Evolutionary conservation across 2,797 vertebrate genomes (phyloP), one percentile per base, ranked within the genome.

Genomic region (Podarcis lilfordi): DNA sequence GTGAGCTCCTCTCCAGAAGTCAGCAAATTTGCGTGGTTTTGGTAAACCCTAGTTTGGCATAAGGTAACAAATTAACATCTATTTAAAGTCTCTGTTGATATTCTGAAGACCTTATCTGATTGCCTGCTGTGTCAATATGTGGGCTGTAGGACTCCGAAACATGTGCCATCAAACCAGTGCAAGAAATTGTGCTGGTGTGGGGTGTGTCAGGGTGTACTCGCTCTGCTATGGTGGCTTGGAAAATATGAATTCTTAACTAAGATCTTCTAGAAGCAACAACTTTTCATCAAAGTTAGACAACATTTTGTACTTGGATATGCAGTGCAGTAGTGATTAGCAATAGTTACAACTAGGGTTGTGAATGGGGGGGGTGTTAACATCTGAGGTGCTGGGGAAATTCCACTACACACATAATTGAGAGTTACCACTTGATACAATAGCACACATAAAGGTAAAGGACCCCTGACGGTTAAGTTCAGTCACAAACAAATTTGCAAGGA

Each of bases 41-140:
- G 61, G 61, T 64, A 7, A 64, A 23, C 61, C 61, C 17, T 64
- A 64, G 21, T 64, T 64, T 64, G 21, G 21, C 61, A 19, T 64
- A 64, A 1, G 5, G 61, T 23, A 8, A 23, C 61, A 64, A 19
- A 23, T 64, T 19, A 64, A 64, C 61, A 19, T 15, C 10, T 76
- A 3, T 45, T 6, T 78, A 77, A 66, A 66, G 19, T 61, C 15
- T n/a, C 40, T 19, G 13, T 85, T 45, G 68, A 66, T 79, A 79
- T 75, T 92, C 10, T 89, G n/a, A 80, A 76, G 69, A 32, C 61
- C 64, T 64, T 1, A 29, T 81, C 35, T 81, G 64, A 37, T 64
- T 35, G 59, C 23, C 61, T 66, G 15, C 23, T 59, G 9, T 35
- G 32, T 10, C 21, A 64, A 10, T 23, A 23, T 32, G 55, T 4